Evolutionary conservation across 2,888 invertebrate species (phyloP).

Genomic region (Bombylius major): DNA sequence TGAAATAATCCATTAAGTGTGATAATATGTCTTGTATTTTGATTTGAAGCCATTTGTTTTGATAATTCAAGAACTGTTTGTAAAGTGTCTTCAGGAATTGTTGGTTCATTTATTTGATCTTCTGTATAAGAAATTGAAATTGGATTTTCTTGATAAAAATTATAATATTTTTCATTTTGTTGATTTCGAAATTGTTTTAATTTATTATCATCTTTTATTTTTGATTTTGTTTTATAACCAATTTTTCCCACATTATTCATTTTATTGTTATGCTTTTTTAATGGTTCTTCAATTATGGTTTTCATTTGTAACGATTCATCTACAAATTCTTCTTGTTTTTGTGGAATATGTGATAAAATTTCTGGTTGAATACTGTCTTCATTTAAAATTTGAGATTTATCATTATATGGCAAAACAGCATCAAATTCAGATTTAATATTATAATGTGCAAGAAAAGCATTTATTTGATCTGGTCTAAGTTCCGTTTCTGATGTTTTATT

Average conservation of each 20-base stretch:
- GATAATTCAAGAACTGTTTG: slow-evolving; percentile 35
- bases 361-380: slow-evolving; percentile 15
- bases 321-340: slow-evolving; percentile 10
- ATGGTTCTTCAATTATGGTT: not conserved
- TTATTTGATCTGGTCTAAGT: slow-evolving; percentile 32
- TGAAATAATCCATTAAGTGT: slow-evolving; percentile 22
- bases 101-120: slow-evolving; percentile 18
- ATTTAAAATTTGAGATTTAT: slow-evolving; percentile 10
- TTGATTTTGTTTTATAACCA: not conserved
- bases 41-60: slow-evolving; percentile 34
- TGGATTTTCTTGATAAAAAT: not conserved
- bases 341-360: slow-evolving; percentile 12
- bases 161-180: not conserved
- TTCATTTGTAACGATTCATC: not conserved
- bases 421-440: slow-evolving; percentile 32
- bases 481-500: slow-evolving; percentile 24
- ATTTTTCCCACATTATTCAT: not conserved
- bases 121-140: not conserved
- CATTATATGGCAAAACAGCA: slow-evolving; percentile 18
- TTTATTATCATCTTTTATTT: not conserved
- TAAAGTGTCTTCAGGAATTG: slow-evolving; percentile 34
- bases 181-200: not conserved
- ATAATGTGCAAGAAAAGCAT: slow-evolving; percentile 34
- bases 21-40: slow-evolving; percentile 30
- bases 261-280: not conserved